phyloP scores from a whole-genome alignment of 64 coral and sea anemone genomes.

The Platygyra sinensis region DNA sequence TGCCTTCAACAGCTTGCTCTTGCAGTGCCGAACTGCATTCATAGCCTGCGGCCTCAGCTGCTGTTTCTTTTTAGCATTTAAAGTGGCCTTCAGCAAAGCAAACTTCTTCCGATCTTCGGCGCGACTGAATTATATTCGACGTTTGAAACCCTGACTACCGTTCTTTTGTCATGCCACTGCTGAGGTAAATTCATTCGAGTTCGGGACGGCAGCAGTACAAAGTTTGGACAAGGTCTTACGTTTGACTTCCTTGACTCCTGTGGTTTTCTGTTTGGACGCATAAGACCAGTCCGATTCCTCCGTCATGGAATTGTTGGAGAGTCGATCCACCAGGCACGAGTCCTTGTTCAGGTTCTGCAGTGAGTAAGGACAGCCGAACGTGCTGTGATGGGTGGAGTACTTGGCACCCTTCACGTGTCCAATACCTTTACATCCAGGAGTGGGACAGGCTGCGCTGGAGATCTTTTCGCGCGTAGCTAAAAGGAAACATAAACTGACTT shows the following conservation, averaged over 20 bases:
- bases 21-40: too few species aligned
- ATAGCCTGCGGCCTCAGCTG: too few species aligned
- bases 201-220: too few species aligned
- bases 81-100: too few species aligned
- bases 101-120: too few species aligned
- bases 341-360: constrained; percentile 98
- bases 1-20: too few species aligned
- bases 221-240: neutral
- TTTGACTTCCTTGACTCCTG: constrained; percentile 34
- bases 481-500: neutral
- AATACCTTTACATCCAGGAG: constrained; percentile 94
- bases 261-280: constrained; percentile 69
- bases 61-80: too few species aligned
- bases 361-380: constrained; percentile 98
- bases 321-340: constrained; percentile 93
- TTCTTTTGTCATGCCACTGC: too few species aligned
- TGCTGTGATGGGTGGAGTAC: constrained; percentile 96
- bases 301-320: constrained; percentile 96
- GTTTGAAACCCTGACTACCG: too few species aligned
- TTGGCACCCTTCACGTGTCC: constrained; percentile 99
- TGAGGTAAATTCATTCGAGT: too few species aligned
- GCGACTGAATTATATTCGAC: too few species aligned
- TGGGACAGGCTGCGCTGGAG: constrained; percentile 90
- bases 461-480: constrained; percentile 91
- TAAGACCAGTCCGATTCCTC: constrained; percentile 99